Evolutionary conservation across 2,113 vertebrate species (phyloP), one percentile per base, ranked within the genome.

Genomic region (Pseudonaja textilis): DNA sequence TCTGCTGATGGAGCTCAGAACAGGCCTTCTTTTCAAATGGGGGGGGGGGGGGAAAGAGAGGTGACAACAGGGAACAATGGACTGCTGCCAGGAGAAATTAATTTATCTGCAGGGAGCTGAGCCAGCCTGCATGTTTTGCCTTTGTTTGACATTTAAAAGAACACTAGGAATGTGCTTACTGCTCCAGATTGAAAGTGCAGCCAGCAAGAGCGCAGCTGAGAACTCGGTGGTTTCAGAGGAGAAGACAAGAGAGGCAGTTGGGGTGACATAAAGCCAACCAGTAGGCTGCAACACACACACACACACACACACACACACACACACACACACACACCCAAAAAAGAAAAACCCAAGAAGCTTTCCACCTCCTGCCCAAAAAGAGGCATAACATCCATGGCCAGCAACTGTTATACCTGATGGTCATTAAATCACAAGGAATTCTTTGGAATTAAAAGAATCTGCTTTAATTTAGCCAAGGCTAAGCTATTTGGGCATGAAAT

Each of bases 31-130:
- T 93, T 47, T 56, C 90, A 94, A 61, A 61, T 20, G 4, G 12
- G 4, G 12, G 4, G 42, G 42, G 42, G 42, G 1, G 42, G 42
- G 42, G 42, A 1, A 61, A 87, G 42, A 11, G 0, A 22, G 90
- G 93, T 59, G 91, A 97, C 34, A 94, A 96, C 0, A 29, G 96
- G 96, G 94, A 94, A 95, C 89, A 95, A 96, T 94, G 96, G 93
- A 89, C 91, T 10, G 91, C 93, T 95, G 97, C 97, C 97, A 97
- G 97, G 96, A 85, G 93, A 97, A 98, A 98, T 89, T 94, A 97
- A 97, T 97, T 96, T 93, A 86, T 47, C 92, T 3, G 29, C 90
- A 59, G 89, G 90, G 39, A 22, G 1, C 89, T 47, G n/a, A 12
- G 0, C 23, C 89, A 92, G 91, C 6, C 86, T 45, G 69, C 1